Percentiles rank a stretch among this genome's conserved stretches.
Conservation (phyloP, 2,797 vertebrate genomes). For the Rhabdomys pumilio region DNA sequence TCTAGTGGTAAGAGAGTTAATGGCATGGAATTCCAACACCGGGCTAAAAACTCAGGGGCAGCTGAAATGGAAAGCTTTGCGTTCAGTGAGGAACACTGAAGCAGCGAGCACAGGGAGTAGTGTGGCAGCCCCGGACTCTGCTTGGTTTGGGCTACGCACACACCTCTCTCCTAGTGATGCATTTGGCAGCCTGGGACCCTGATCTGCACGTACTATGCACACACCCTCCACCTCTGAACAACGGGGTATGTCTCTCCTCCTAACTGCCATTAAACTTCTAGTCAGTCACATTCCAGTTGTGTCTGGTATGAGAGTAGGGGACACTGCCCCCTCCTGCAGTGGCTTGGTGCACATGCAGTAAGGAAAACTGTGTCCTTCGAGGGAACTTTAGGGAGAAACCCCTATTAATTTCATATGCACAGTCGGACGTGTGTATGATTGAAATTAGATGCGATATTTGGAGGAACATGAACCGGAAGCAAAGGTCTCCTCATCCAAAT, state of each 20-base stretch:
- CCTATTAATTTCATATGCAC: too few relatives aligned
- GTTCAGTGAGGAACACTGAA: background rate
- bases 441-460: background rate
- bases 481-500: background rate
- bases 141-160: background rate
- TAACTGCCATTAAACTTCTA: background rate
- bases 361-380: background rate
- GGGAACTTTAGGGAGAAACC: background rate
- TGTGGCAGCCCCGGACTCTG: background rate
- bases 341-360: background rate
- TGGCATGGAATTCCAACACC: background rate
- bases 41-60: background rate
- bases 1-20: constrained; percentile 18
- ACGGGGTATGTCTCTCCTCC: background rate
- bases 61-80: background rate
- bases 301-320: background rate
- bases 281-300: background rate
- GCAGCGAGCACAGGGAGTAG: background rate
- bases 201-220: background rate
- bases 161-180: background rate
- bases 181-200: background rate
- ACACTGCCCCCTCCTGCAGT: background rate
- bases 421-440: background rate
- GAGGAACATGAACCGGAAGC: too few relatives aligned
- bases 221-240: background rate